Evolutionary conservation across 2,113 vertebrate species (phyloP).

Genomic region (Malurus melanocephalus): DNA sequence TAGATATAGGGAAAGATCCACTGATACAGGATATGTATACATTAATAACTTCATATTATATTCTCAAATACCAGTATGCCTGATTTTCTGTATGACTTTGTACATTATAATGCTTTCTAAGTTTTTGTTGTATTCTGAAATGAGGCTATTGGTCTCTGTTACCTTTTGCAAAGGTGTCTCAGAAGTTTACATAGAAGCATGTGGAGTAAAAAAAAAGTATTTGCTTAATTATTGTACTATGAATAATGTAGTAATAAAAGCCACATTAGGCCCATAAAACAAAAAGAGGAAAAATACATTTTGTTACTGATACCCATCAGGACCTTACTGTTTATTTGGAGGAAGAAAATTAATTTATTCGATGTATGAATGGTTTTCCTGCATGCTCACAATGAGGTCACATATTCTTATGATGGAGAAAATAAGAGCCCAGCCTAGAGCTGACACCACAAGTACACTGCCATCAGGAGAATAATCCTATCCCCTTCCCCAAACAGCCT

Average conservation of each 20-base stretch:
- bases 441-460: neutral
- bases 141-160: neutral
- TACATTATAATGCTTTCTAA: neutral
- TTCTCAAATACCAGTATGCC: neutral
- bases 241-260: neutral
- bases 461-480: neutral
- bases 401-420: neutral
- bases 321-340: neutral
- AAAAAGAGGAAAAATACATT: neutral
- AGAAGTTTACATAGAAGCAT: neutral
- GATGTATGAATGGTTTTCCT: neutral
- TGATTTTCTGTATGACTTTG: neutral
- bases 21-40: neutral
- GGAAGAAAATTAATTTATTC: neutral
- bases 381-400: neutral
- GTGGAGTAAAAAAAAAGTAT: neutral
- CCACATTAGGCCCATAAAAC: neutral
- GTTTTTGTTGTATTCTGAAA: neutral
- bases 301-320: neutral
- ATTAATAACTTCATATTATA: neutral
- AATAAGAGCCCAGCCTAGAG: neutral
- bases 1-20: neutral
- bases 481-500: neutral
- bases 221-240: neutral
- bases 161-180: neutral